Conservation (phyloP, 2,113 vertebrate genomes). For the Andinoacara biseriatus region DNA sequence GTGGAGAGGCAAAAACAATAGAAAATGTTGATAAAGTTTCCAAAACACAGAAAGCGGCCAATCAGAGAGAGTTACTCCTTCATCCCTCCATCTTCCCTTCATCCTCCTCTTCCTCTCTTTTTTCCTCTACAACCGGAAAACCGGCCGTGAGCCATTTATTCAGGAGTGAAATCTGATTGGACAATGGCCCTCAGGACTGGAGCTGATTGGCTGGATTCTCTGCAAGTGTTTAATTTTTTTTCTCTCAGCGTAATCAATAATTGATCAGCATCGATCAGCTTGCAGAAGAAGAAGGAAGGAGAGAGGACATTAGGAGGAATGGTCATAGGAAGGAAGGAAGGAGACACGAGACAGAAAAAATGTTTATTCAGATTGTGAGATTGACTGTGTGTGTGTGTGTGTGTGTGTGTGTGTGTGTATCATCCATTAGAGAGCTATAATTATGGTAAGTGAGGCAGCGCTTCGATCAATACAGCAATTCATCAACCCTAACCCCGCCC, state of each 20-base stretch:
- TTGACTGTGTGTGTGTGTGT: conserved; percentile 34
- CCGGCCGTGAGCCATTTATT: not conserved
- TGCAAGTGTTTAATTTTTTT: not conserved
- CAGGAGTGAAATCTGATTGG: conserved; percentile 12
- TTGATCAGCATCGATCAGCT: conserved; percentile 56
- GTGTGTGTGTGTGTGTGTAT: conserved; percentile 50
- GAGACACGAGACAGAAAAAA: not conserved
- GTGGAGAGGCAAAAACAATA: not conserved
- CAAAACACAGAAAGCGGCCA: conserved; percentile 27
- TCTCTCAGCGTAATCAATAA: conserved; percentile 48
- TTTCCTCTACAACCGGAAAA: not conserved
- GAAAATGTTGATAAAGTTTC: conserved; percentile 40
- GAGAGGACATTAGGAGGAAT: not conserved
- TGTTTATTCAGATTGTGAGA: conserved; percentile 10
- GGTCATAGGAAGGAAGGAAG: not conserved
- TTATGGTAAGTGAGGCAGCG: conserved; percentile 97
- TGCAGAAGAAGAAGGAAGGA: conserved; percentile 9
- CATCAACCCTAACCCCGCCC: conserved; percentile 84
- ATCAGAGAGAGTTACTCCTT: conserved; percentile 19
- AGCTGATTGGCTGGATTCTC: conserved; percentile 12
- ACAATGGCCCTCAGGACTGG: not conserved
- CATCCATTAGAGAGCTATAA: conserved; percentile 89
- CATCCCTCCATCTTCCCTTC: not conserved
- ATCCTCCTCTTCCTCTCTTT: not conserved
- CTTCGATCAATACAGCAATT: conserved; percentile 93